Evolutionary conservation across 92 coral and sea anemone genomes (phyloP), one percentile per base, ranked within the genome.

Genomic region (Ricordea florida): DNA sequence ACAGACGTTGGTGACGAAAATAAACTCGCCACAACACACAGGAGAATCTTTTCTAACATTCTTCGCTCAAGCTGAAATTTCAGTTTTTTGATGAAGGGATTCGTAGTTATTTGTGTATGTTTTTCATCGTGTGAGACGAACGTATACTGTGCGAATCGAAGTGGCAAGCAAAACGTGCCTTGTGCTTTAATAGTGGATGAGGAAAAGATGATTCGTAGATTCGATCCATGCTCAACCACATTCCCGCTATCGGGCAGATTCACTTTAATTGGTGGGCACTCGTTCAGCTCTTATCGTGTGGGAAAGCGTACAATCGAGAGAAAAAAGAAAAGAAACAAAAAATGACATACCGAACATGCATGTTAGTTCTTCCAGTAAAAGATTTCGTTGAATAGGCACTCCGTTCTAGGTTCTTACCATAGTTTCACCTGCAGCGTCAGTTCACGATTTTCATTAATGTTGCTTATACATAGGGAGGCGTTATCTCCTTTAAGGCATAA

Each of bases 191-290:
- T 38, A 52, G 45, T 64, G 37, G 13, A 15, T 41, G 55, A 56
- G 55, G 16, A 23, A 28, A 53, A 53, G 46, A 2, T 69, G 76
- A 69, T 69, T 69, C 76, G 76, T 40, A 15, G 51, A 52, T 28
- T 53, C 29, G 5, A 14, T 52, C 64, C 16, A 17, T 64, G 15
- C 20, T 40, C 32, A 26, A 69, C 76, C 76, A 41, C 76, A 69
- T 69, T 2, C 29, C 42, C 53, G 30, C 30, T 53, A 69, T 69
- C 76, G 30, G 50, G 10, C 10, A 38, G 26, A 17, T 27, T 17
- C 31, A 28, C 16, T 22, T 29, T 53, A 51, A 69, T 69, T 69
- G 76, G 76, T 10, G 52, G 29, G 17, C 29, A 0, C 10, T 34
- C n/a, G 45, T 42, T 25, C 31, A 35, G 63, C 6, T 15, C 52